phyloP scores from a whole-genome alignment of 2,888 invertebrate species.

The Atherix ibis region DNA sequence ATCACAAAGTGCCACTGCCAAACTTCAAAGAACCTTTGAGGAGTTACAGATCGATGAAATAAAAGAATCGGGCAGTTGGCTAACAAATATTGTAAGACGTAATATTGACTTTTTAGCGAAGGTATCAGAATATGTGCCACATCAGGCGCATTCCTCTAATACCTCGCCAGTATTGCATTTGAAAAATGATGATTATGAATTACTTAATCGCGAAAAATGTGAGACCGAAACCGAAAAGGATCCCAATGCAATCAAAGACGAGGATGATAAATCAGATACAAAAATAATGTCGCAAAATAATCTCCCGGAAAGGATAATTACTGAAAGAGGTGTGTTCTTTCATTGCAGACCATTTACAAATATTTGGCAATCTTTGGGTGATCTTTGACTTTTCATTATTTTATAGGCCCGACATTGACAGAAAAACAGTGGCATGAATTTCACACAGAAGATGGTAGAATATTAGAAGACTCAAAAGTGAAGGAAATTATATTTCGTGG shows the following conservation, averaged over 20 bases:
- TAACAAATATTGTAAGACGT: constrained; percentile 21
- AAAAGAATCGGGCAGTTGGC: constrained; percentile 27
- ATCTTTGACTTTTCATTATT: no score
- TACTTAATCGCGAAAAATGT: constrained; percentile 15
- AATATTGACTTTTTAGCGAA: constrained; percentile 25
- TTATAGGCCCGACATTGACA: constrained; percentile 51
- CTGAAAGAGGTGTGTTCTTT: constrained; percentile 17
- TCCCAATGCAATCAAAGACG: no score
- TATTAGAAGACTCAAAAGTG: constrained; percentile 60
- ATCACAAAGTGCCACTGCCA: constrained; percentile 51
- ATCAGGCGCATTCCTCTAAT: constrained; percentile 14
- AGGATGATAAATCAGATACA: no score
- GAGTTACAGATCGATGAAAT: constrained; percentile 55
- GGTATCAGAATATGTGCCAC: constrained; percentile 26
- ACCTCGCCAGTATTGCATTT: constrained; percentile 14
- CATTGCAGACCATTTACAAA: no score
- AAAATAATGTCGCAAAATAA: no score
- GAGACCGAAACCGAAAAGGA: constrained; percentile 20
- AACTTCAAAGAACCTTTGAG: constrained; percentile 70
- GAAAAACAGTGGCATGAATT: constrained; percentile 68
- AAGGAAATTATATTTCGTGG: constrained; percentile 84
- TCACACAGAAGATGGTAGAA: constrained; percentile 64
- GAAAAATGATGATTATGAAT: constrained; percentile 22
- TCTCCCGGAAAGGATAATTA: constrained; percentile 6
- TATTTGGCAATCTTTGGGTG: no score